Evolutionary conservation across 2,113 vertebrate genomes (phyloP), one percentile per base, ranked within the genome.

Genomic region (Sinocyclocheilus maitianheensis): DNA sequence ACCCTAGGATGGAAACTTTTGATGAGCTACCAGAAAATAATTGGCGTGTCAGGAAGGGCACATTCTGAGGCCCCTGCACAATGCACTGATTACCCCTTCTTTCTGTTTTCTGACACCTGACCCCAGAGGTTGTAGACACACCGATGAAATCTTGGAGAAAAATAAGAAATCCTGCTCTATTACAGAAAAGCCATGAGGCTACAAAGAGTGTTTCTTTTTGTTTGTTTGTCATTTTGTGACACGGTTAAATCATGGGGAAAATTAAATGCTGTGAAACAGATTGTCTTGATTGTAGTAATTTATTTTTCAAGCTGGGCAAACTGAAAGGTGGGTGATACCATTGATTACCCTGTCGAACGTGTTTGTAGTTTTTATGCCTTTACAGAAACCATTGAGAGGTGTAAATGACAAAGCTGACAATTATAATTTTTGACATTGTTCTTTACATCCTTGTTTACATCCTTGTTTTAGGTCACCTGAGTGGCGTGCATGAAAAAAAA

Each of bases 71-170:
- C 88, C 83, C 65, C 53, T 89, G 4, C 20, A 53, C 89, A 87
- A 30, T 84, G 63, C 85, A 88, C 91, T 81, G 88, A 84, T 88
- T 18, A 51, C 58, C 81, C 83, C 20, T 83, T 79, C 58, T 58
- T 83, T 7, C 71, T 48, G 74, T 72, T 90, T 43, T 30, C 55
- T 74, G 90, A 89, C 87, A 89, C 92, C 84, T 90, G 82, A 80
- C 91, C 87, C 63, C 4, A 79, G 0, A 86, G 91, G 84, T 86
- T 37, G 51, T 37, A 67, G 63, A 83, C 81, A 77, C 78, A 77
- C 55, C 58, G 26, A 76, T 78, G 63, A 51, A 26, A 53, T 80
- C 51, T 69, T 20, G 22, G 48, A 53, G 30, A 78, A 65, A 71
- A 60, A 3, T 53, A 77, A 58, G 62, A 69, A 85, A 85, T 85